Evolutionary conservation across 1,140 invertebrate species (phyloP).

Genomic region (Lerema accius): DNA sequence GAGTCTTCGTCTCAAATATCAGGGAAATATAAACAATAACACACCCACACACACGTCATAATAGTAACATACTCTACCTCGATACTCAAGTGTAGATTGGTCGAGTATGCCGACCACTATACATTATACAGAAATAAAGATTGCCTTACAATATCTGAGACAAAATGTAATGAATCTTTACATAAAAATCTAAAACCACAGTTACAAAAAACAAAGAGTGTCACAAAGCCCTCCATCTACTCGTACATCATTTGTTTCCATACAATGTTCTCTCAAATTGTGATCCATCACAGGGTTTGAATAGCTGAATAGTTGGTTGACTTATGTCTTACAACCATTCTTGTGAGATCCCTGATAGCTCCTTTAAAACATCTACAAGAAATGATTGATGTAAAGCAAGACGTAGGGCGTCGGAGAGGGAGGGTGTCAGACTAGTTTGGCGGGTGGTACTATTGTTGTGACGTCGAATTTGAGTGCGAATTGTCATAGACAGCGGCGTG

Average conservation of each 20-base stretch:
- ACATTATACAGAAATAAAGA: no score
- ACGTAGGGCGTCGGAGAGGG: slow-evolving; percentile 38
- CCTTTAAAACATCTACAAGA: slow-evolving; percentile 40
- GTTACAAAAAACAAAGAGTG: slow-evolving; percentile 38
- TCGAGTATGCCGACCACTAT: no score
- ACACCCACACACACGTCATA: no score
- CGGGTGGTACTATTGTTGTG: slow-evolving; percentile 65
- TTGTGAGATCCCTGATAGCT: slow-evolving; percentile 44
- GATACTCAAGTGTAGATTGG: no score
- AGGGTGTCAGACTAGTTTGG: slow-evolving; percentile 42
- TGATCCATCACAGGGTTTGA: slow-evolving; percentile 69
- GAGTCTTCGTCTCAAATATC: no score
- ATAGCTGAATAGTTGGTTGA: slow-evolving; percentile 71
- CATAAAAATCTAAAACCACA: slow-evolving; percentile 30
- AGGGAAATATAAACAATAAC: no score
- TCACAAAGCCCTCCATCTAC: slow-evolving; percentile 45
- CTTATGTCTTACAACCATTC: slow-evolving; percentile 52
- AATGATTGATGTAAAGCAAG: slow-evolving; percentile 31
- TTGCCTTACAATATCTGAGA: no score
- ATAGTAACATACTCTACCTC: no score
- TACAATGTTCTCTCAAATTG: slow-evolving; percentile 72
- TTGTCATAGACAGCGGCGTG: slow-evolving; percentile 65
- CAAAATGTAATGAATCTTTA: no score
- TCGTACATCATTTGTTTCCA: slow-evolving; percentile 63
- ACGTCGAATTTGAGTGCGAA: slow-evolving; percentile 68